phyloP scores from a whole-genome alignment of 2,797 vertebrate species.

The Fratercula arctica region DNA sequence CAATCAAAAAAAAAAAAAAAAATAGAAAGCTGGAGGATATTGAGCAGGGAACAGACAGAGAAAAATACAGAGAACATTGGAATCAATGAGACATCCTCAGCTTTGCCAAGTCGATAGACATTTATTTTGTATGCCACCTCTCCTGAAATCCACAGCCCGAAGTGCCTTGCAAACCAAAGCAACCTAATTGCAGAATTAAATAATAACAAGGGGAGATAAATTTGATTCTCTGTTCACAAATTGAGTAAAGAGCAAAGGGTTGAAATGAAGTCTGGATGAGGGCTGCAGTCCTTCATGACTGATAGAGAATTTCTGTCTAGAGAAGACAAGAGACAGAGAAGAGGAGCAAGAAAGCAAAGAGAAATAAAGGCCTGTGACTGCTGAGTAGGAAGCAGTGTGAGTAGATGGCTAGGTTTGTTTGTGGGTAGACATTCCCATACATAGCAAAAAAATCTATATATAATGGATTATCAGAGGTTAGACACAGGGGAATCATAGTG shows the following conservation, averaged over 20 bases:
- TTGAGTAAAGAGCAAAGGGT: not conserved
- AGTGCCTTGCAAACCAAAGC: conserved; percentile 11
- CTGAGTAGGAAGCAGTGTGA: not conserved
- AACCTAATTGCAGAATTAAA: conserved; percentile 48
- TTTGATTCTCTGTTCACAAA: conserved; percentile 7
- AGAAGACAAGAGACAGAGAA: not conserved
- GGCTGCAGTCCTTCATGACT: not conserved
- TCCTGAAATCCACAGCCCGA: conserved; percentile 1
- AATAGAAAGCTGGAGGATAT: not conserved
- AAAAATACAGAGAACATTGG: not conserved
- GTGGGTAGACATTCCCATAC: not conserved
- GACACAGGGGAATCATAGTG: not conserved
- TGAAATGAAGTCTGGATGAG: not conserved
- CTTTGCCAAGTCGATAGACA: not conserved
- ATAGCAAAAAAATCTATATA: not conserved
- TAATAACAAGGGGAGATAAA: conserved; percentile 18
- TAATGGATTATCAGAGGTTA: not conserved
- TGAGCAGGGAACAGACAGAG: not conserved
- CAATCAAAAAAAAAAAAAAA: not conserved
- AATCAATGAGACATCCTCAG: conserved; percentile 35
- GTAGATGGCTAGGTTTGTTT: not conserved
- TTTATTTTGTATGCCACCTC: not conserved
- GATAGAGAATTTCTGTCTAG: not conserved
- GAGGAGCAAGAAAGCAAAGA: not conserved
- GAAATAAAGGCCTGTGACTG: not conserved